Percentiles rank a stretch among this genome's conserved stretches.
Conservation (phyloP, 2,797 vertebrate species). For the Pseudotriccus pelzelni region DNA sequence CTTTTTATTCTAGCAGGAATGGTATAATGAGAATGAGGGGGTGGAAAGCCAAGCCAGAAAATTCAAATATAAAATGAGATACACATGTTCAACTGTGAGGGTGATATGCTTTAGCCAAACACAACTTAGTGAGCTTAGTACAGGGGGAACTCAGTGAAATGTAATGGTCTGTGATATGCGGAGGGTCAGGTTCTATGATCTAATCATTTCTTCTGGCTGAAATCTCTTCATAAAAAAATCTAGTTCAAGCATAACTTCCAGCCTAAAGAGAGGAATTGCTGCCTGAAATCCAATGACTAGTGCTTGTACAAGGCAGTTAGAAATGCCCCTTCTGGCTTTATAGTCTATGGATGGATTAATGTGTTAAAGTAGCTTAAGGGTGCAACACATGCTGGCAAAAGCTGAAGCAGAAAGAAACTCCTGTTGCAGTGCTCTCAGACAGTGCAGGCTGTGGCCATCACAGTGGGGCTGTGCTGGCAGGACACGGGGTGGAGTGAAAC, state of each 20-base stretch:
- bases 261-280: constrained; percentile 31
- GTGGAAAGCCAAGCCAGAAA: constrained; percentile 36
- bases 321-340: constrained; percentile 46
- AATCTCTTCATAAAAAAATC: constrained; percentile 50
- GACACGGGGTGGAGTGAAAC: not conserved
- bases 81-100: constrained; percentile 50
- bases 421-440: not conserved
- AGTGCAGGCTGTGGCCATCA: not conserved
- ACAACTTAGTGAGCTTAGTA: constrained; percentile 44
- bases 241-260: constrained; percentile 37
- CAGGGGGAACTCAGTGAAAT: not conserved
- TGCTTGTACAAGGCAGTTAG: not conserved
- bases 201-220: constrained; percentile 63
- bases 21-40: not conserved
- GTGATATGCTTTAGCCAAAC: constrained; percentile 48
- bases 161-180: constrained; percentile 54
- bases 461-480: not conserved
- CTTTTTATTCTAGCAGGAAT: constrained; percentile 9
- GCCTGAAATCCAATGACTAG: constrained; percentile 24
- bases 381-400: not conserved
- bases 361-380: constrained; percentile 36
- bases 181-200: constrained; percentile 50
- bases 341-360: constrained; percentile 12
- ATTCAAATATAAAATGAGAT: constrained; percentile 54
- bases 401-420: not conserved